Conservation (phyloP, 2,797 vertebrate genomes). For the Epinephelus awoara region DNA sequence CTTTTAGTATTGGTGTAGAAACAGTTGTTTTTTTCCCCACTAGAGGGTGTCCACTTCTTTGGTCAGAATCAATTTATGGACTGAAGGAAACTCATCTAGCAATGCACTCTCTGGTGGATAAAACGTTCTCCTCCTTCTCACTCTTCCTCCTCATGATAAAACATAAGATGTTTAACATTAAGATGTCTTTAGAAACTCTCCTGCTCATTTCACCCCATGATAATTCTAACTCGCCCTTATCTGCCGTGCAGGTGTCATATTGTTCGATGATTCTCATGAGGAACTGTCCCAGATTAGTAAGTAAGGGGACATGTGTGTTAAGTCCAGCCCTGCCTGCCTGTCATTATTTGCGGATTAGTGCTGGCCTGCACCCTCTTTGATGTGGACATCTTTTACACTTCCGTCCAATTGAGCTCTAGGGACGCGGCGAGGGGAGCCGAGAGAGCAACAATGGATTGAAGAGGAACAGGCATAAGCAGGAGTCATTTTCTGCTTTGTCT, state of each 20-base stretch:
- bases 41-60: constrained; percentile 36
- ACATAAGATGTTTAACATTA: constrained; percentile 2
- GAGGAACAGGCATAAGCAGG: constrained; percentile 44
- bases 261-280: constrained; percentile 36
- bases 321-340: constrained; percentile 60
- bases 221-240: constrained; percentile 27
- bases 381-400: constrained; percentile 78
- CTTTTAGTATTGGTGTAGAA: not conserved
- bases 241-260: constrained; percentile 29
- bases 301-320: constrained; percentile 59
- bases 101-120: not conserved
- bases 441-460: constrained; percentile 51
- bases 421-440: constrained; percentile 54
- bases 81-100: not conserved
- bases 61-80: not conserved
- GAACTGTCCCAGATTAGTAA: constrained; percentile 47
- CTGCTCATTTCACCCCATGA: constrained; percentile 18
- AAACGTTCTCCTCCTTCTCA: not conserved
- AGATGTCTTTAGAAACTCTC: constrained; percentile 23
- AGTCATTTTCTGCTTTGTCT: constrained; percentile 62
- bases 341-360: constrained; percentile 84
- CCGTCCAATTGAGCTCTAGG: constrained; percentile 56
- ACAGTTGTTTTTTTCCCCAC: constrained; percentile 21
- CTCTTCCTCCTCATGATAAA: not conserved
- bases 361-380: constrained; percentile 76